phyloP scores from a whole-genome alignment of 2,797 vertebrate species.

The Karalla daura region DNA sequence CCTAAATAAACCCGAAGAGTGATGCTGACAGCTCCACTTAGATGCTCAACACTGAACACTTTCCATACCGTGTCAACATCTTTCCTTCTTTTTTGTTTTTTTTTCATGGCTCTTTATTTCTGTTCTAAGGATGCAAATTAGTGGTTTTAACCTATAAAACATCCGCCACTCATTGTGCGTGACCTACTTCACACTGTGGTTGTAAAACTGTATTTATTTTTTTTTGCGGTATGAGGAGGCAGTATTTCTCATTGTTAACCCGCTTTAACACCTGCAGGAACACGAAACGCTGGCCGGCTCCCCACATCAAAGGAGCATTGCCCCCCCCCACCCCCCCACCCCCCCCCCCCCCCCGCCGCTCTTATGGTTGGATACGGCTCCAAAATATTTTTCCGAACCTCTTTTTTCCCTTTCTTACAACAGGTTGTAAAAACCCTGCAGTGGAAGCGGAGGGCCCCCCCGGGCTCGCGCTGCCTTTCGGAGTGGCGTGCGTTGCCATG shows the following conservation, averaged over 20 bases:
- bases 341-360: too few relatives aligned
- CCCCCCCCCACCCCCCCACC: too few relatives aligned
- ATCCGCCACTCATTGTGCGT: neutral
- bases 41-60: slow-evolving; percentile 39
- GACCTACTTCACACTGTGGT: slow-evolving; percentile 30
- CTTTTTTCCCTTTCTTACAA: slow-evolving; percentile 28
- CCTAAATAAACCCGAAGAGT: neutral
- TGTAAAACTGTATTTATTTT: slow-evolving; percentile 20
- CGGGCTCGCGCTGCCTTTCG: slow-evolving; percentile 23
- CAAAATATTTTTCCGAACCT: slow-evolving; percentile 54
- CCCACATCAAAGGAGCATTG: slow-evolving; percentile 72
- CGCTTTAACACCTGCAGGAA: slow-evolving; percentile 63
- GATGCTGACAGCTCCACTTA: slow-evolving; percentile 17
- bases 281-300: slow-evolving; percentile 40
- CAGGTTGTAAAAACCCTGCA: slow-evolving; percentile 54
- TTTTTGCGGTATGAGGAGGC: slow-evolving; percentile 33
- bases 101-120: neutral
- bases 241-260: slow-evolving; percentile 46
- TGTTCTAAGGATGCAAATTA: neutral
- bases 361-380: slow-evolving; percentile 53
- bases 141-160: neutral
- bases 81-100: too few relatives aligned
- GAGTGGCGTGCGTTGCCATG: slow-evolving; percentile 62
- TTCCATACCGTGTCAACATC: neutral
- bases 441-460: slow-evolving; percentile 41